Conservation (phyloP, 2,888 invertebrate genomes). For the Erebia epiphron region DNA sequence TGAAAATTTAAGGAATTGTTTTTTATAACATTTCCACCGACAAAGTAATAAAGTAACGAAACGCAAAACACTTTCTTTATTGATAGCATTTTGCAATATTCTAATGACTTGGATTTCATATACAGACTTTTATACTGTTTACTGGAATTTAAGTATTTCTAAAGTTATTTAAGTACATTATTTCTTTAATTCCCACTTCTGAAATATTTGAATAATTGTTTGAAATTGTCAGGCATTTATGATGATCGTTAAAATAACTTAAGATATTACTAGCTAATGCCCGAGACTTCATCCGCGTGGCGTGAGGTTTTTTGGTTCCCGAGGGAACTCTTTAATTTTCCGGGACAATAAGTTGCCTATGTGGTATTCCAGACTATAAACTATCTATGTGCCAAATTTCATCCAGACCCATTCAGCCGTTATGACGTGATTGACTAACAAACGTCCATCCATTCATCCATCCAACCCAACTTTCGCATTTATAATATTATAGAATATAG, state of each 20-base stretch:
- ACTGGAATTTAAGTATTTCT: slow-evolving; percentile 8
- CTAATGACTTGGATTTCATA: slow-evolving; percentile 1
- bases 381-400: no score
- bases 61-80: slow-evolving; percentile 20
- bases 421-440: no score
- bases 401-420: no score
- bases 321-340: no score
- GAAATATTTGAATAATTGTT: slow-evolving; percentile 12
- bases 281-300: no score
- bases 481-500: no score
- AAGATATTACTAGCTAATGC: no score
- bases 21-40: slow-evolving; percentile 16
- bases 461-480: no score
- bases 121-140: slow-evolving; percentile 39
- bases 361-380: no score
- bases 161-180: background rate
- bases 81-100: slow-evolving; percentile 28
- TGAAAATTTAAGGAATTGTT: background rate
- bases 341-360: no score
- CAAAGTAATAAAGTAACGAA: slow-evolving; percentile 13
- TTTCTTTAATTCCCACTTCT: background rate
- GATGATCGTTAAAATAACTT: slow-evolving; percentile 5
- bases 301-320: no score
- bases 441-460: no score
- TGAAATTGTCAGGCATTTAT: background rate